Percentiles rank a stretch among this genome's conserved stretches.
These are phyloP conservation scores for Diarsia mendica DNA, from an alignment of 2,888 invertebrate genomes.

Conservation along the genomic window DNA sequence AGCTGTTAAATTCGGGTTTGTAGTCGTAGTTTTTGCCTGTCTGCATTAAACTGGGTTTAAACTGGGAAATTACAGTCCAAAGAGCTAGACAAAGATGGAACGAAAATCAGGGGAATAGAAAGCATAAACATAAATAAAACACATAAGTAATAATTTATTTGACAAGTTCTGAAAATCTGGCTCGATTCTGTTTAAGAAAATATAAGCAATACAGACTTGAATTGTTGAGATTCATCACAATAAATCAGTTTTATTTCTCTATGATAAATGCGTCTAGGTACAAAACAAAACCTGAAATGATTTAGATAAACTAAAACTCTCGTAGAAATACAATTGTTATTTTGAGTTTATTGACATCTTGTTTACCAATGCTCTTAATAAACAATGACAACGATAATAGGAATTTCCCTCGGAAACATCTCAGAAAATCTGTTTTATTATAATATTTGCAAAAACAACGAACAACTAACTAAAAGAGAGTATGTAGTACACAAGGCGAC, in stretches of 20 bases:
- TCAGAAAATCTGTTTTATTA: neutral
- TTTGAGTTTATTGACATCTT: neutral
- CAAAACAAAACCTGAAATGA: neutral
- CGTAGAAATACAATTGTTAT: neutral
- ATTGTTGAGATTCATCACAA: neutral
- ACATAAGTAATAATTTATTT: neutral
- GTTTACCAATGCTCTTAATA: neutral
- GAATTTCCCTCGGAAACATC: neutral
- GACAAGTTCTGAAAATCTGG: neutral
- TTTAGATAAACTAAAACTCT: neutral
- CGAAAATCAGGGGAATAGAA: neutral
- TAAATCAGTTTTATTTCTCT: slow-evolving; percentile 4
- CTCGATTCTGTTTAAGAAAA: neutral
- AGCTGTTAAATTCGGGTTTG: neutral
- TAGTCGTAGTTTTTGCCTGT: neutral
- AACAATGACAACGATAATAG: too few species aligned
- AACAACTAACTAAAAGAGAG: neutral
- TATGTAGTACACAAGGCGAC: too few species aligned
- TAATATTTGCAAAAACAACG: neutral
- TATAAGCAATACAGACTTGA: neutral
- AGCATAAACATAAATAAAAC: neutral
- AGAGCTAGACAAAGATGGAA: neutral
- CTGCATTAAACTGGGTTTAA: neutral
- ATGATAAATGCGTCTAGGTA: neutral
- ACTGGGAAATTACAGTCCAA: neutral